A percentile compares a stretch with the other conserved stretches of the same genome.
These are phyloP conservation scores for Apis dorsata DNA, from an alignment of 1,140 invertebrate genomes.

Conservation along the genomic window DNA sequence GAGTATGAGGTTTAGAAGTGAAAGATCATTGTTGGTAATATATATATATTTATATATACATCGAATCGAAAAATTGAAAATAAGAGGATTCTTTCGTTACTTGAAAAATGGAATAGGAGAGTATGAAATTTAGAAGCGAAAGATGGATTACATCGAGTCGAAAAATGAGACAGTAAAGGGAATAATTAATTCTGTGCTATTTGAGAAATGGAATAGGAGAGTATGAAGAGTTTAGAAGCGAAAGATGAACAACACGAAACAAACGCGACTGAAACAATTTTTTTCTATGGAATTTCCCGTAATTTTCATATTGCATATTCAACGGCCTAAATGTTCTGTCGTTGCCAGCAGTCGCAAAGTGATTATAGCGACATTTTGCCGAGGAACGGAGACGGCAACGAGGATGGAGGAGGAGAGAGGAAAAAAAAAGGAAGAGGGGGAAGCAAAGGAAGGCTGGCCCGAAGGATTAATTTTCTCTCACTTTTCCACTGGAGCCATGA, in stretches of 20 bases:
- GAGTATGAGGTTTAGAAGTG: too few species aligned
- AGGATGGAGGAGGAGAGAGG: not conserved
- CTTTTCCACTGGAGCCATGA: conserved; percentile 38
- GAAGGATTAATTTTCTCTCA: conserved; percentile 65
- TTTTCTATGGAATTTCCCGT: conserved; percentile 36
- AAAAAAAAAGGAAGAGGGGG: conserved; percentile 9
- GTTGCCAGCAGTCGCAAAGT: conserved; percentile 68
- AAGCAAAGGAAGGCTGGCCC: not conserved
- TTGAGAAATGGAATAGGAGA: too few species aligned
- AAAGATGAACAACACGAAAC: too few species aligned
- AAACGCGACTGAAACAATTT: too few species aligned
- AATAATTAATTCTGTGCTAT: not conserved
- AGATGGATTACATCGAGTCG: not conserved
- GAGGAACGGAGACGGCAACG: conserved; percentile 41
- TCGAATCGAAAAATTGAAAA: too few species aligned
- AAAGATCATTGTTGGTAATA: too few species aligned
- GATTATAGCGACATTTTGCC: conserved; percentile 62
- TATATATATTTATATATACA: too few species aligned
- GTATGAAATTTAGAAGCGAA: not conserved
- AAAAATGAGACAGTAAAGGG: not conserved
- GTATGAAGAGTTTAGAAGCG: not conserved
- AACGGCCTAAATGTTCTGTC: conserved; percentile 64
- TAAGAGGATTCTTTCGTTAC: too few species aligned
- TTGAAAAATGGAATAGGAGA: not conserved
- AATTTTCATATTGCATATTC: conserved; percentile 69